phyloP scores from a whole-genome alignment of 1,140 invertebrate species.

The Muscidifurax raptorellus region DNA sequence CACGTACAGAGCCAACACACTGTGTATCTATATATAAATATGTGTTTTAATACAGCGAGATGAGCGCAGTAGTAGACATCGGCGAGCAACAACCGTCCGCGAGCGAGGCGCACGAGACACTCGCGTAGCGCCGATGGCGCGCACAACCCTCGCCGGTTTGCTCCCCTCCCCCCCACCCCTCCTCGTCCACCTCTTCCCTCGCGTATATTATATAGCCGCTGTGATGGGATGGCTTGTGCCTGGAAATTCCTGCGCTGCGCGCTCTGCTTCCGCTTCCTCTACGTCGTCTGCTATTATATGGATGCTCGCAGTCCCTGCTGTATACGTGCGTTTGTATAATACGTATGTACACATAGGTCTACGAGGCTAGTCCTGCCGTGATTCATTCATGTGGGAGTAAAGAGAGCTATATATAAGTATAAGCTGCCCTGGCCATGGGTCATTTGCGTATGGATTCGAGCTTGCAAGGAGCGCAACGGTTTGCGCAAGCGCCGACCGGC shows the following conservation, averaged over 20 bases:
- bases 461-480: background rate
- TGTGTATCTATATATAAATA: background rate
- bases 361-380: background rate
- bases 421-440: background rate
- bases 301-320: background rate
- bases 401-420: too few relatives aligned
- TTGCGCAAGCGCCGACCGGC: background rate
- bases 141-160: background rate
- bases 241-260: background rate
- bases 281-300: background rate
- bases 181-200: background rate
- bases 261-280: conserved; percentile 35
- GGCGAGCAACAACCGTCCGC: conserved; percentile 27
- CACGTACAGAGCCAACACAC: too few relatives aligned
- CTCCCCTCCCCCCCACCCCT: background rate
- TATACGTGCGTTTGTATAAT: background rate
- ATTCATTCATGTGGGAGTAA: background rate
- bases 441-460: conserved; percentile 13
- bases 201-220: background rate
- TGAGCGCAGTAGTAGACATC: background rate
- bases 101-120: conserved; percentile 40
- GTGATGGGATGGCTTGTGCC: background rate
- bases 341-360: background rate
- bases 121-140: conserved; percentile 13
- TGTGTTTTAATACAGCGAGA: background rate